phyloP scores from a whole-genome alignment of 2,888 invertebrate genomes.

The Beris chalybata region DNA sequence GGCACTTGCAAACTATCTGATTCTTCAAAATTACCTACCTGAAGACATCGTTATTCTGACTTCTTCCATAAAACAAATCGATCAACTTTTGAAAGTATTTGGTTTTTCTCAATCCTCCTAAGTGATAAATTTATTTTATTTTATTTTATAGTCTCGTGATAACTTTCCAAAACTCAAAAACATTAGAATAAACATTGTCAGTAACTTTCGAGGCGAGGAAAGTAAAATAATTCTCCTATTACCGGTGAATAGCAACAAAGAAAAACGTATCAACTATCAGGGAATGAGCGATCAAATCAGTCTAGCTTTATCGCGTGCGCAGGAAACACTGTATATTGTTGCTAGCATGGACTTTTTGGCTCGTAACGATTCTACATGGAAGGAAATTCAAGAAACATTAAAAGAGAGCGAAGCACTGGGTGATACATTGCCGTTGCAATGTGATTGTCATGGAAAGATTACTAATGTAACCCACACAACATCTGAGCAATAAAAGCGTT shows the following conservation, averaged over 20 bases:
- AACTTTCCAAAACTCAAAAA: constrained; percentile 47
- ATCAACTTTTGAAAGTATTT: constrained; percentile 45
- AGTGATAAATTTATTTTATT: neutral
- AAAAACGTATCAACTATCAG: constrained; percentile 71
- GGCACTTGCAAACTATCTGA: constrained; percentile 63
- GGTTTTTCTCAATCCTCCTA: neutral
- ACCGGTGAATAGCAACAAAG: constrained; percentile 72
- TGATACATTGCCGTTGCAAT: constrained; percentile 56
- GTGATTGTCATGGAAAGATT: constrained; percentile 57
- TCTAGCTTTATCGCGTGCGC: constrained; percentile 76
- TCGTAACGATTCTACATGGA: constrained; percentile 62
- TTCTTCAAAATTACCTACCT: constrained; percentile 62
- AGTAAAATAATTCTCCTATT: constrained; percentile 77
- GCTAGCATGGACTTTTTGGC: constrained; percentile 69
- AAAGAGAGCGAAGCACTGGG: constrained; percentile 60
- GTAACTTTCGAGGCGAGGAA: constrained; percentile 83
- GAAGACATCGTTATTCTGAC: constrained; percentile 73
- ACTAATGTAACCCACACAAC: constrained; percentile 40
- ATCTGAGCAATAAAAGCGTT: too few species aligned
- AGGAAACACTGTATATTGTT: constrained; percentile 69
- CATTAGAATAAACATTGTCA: constrained; percentile 68
- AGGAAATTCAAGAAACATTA: constrained; percentile 56
- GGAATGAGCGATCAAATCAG: constrained; percentile 71
- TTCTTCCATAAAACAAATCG: constrained; percentile 71
- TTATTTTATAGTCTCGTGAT: constrained; percentile 43